Evolutionary conservation across 64 coral and sea anemone species (phyloP), one percentile per base, ranked within the genome.

Genomic region (Acropora tenuis): DNA sequence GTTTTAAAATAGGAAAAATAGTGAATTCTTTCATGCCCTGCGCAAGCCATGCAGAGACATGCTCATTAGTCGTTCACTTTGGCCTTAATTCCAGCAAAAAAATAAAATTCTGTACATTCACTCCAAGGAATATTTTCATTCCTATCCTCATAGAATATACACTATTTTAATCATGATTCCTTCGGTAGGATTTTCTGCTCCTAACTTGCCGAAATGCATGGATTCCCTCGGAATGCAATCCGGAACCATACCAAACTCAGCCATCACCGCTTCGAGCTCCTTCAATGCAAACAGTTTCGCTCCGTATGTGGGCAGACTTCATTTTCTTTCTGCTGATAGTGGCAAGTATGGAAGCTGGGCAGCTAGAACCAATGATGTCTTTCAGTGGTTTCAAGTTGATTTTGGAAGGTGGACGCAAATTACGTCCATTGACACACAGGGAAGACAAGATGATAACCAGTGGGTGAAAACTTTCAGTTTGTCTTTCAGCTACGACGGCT

Each of bases 331-430:
- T 17, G n/a, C 86, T 44, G 83, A 81, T 6, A 77, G 87, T 16
- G 52, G 67, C 18, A 89, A 69, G 41, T 55, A 84, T 45, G 82
- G 80, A 5, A 69, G 82, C 17, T 92, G 90, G 90, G 74, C 80
- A 19, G 90, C 90, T 7, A 58, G 40, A 19, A 11, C 72, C 7
- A 92, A 78, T n/a, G 46, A 92, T 48, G 19, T 1, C 17, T 30
- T 79, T 18, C 90, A 92, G 47, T 92, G 58, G 73, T 73, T 92
- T 19, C 90, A 92, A 65, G 82, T 92, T 11, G 82, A 92, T 72
- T 86, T 92, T 71, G 81, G 80, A 30, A 76, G 18, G 57, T 86
- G 60, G 73, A 59, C 82, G 5, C 48, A 78, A 41, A 52, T 92
- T 5, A 77, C 52, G 9, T 49, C 50, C 8, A 55, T 92, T 3